Evolutionary conservation across 1,140 invertebrate genomes (phyloP), one percentile per base, ranked within the genome.

Genomic region (Chironomus tepperi): DNA sequence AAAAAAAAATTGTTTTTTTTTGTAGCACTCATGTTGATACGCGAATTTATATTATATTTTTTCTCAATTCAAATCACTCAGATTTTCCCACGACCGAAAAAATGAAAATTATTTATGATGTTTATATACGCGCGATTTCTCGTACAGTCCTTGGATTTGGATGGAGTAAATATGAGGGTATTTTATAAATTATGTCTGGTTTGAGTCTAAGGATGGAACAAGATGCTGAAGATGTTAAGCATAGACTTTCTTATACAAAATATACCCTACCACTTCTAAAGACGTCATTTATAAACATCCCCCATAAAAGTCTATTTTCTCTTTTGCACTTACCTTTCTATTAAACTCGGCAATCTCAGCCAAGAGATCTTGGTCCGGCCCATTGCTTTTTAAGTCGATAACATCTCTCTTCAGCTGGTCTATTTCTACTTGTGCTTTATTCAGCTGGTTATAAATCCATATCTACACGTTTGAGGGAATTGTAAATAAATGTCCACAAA

Each of bases 51-150:
- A n/a, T n/a, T n/a, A n/a, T 12, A n/a, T 3, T 57, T 57, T 57
- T n/a, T 12, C 47, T 57, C 47, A 57, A 57, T 57, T 57, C n/a
- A 57, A 57, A 57, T 57, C 47, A n/a, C 15, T 57, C 47, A 57
- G 12, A 57, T 57, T 57, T 57, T 57, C 47, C 10, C 47, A 57
- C 47, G 47, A 57, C 47, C 24, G 24, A 34, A 34, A 34, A 34
- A 12, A 57, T n/a, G n/a, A 12, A 57, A n/a, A 57, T 47, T 15
- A 57, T 57, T 57, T 57, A 57, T 57, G 47, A 57, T 57, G n/a
- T 57, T n/a, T n/a, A 34, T 34, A 34, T 34, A n/a, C n/a, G 47
- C n/a, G n/a, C 12, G 47, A 57, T 47, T 47, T 10, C 43, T 57
- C 47, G 12, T 57, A 34, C 24, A 34, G 47, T 57, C 47, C 47